Conservation (phyloP, 2,113 vertebrate genomes). For the Butastur rufipennis region DNA sequence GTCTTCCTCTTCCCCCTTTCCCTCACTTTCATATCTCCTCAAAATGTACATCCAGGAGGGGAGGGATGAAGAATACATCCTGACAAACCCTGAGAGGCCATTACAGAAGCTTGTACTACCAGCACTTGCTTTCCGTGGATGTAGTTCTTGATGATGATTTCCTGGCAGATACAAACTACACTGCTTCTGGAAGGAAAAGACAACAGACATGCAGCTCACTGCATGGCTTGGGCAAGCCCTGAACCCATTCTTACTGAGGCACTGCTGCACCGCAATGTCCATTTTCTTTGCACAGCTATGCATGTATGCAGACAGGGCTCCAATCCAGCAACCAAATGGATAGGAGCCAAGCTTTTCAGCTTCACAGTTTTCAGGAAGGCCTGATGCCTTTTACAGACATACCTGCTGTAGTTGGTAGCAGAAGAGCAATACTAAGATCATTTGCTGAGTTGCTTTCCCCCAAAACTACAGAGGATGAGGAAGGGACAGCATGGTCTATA, state of each 20-base stretch:
- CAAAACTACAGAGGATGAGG: background rate
- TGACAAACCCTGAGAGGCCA: background rate
- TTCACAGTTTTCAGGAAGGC: background rate
- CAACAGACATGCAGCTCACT: background rate
- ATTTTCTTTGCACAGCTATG: background rate
- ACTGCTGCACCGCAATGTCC: accelerated
- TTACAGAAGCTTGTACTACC: background rate
- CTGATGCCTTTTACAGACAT: background rate
- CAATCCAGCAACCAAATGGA: background rate
- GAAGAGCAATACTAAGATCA: background rate
- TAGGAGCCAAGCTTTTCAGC: accelerated
- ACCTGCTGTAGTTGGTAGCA: background rate
- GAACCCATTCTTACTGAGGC: accelerated
- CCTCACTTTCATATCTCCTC: background rate
- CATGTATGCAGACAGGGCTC: background rate
- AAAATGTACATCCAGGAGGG: background rate
- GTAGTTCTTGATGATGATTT: accelerated
- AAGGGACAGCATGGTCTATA: background rate
- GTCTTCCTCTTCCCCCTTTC: background rate
- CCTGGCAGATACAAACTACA: background rate
- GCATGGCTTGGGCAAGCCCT: background rate
- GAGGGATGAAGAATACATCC: background rate
- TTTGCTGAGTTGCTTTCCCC: background rate
- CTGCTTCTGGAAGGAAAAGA: background rate
- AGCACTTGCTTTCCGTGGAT: accelerated